Base-by-base conservation (phyloP, 92 coral and sea anemone species). In the Pocillopora meandrina region DNA sequence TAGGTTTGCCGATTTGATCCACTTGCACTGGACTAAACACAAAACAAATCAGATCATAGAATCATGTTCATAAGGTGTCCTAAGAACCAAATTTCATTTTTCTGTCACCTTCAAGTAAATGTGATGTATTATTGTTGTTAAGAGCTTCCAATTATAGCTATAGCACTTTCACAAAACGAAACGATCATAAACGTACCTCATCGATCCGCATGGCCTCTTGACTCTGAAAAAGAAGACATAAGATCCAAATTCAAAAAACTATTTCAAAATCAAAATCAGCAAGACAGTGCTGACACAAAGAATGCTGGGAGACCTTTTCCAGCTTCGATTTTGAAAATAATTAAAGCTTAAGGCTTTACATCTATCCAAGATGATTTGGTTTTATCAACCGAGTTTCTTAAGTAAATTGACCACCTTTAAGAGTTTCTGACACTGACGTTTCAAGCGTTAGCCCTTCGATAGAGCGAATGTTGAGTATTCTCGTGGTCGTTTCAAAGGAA, bases 1-100 rank as follows among this genome's bases (percentile, higher is more conserved):
- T 85, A 91, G 17, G 92, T 86, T 52, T 91, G 94, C 17, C 97
- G 92, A 71, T 79, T 93, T 70, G 95, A 93, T 61, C 97, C 97
- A 87, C 94, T 93, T 13, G 97, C 97, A 79, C 94, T 83, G 35
- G 90, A 78, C 92, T 92, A 82, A 16, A 26, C 31, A 26, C 31
- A 58, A 47, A 70, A 60, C 61, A 67, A 72, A 56, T n/a, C 1
- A 33, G 82, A 26, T 15, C 31, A 1, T 17, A 52, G 67, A 35
- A 10, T 1, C 14, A 12, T 56, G 16, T 61, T 2, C 52, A 42
- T 42, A 42, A 42, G 52, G 52, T 42, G 52, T 42, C 8, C 52
- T 14, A 68, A 33, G 3, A 6, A 63, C 18, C 14, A 59, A 2
- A 65, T 8, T 20, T 21, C 13, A 21, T 65, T 12, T 19, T 31